Percentiles rank a stretch among this genome's conserved stretches.
Evolutionary conservation across 2,797 vertebrate species (phyloP).

Genomic region (Anableps anableps): DNA sequence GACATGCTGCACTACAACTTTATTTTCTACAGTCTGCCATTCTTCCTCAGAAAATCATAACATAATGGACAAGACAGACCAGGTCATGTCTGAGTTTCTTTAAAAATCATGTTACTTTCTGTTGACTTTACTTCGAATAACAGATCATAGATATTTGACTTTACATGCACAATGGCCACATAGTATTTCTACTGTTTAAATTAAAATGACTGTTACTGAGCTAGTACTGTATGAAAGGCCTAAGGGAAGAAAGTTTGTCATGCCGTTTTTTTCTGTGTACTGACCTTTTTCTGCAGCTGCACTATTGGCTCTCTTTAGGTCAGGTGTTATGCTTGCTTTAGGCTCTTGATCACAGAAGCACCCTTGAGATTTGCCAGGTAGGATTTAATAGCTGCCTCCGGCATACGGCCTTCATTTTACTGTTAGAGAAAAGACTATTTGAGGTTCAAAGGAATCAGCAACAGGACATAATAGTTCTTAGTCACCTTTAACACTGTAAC

Average conservation of each 20-base stretch:
- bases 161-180: constrained; percentile 39
- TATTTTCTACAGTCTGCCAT: constrained; percentile 32
- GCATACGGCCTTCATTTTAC: constrained; percentile 63
- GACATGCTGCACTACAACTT: constrained; percentile 33
- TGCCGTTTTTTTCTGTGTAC: constrained; percentile 41
- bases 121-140: constrained; percentile 54
- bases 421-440: constrained; percentile 18
- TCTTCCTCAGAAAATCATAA: constrained; percentile 32
- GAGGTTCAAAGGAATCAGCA: constrained; percentile 24
- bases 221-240: constrained; percentile 52
- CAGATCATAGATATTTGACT: constrained; percentile 56
- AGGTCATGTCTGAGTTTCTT: constrained; percentile 45
- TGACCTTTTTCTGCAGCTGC: constrained; percentile 26
- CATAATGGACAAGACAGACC: constrained; percentile 39
- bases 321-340: constrained; percentile 52
- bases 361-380: constrained; percentile 65
- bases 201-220: constrained; percentile 59
- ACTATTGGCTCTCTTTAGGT: constrained; percentile 49
- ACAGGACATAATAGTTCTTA: constrained; percentile 9
- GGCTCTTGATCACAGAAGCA: constrained; percentile 69
- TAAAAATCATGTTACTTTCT: constrained; percentile 41
- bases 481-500: constrained; percentile 3
- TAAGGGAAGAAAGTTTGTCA: constrained; percentile 58
- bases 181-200: constrained; percentile 33
- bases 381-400: constrained; percentile 58